Conservation (phyloP, 1,140 invertebrate genomes). For the Phortica variegata region DNA sequence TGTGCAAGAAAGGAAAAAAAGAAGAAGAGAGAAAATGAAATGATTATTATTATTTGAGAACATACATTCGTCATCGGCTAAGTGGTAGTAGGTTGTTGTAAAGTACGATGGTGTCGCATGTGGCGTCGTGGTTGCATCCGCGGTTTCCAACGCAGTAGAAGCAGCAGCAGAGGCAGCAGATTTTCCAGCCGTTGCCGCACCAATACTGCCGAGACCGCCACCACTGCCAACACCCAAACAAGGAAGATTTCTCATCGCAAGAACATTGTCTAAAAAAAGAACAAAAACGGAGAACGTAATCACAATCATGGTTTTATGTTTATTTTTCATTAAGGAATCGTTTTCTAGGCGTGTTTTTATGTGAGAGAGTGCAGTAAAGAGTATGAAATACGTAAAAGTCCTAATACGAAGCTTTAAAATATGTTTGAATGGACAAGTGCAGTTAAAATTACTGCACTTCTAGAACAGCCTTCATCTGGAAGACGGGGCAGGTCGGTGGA, state of each 20-base stretch:
- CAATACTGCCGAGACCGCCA: slow-evolving; percentile 35
- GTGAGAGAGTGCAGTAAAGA: too few relatives aligned
- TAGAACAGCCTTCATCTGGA: too few relatives aligned
- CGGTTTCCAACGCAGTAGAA: slow-evolving; percentile 31
- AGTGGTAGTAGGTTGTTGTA: slow-evolving; percentile 52
- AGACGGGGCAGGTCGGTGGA: too few relatives aligned
- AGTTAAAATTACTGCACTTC: too few relatives aligned
- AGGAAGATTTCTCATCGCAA: slow-evolving; percentile 53
- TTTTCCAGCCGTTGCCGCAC: slow-evolving; percentile 18
- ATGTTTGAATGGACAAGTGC: too few relatives aligned
- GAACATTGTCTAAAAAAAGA: slow-evolving; percentile 54
- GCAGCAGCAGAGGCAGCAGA: slow-evolving; percentile 11
- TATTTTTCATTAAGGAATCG: too few relatives aligned
- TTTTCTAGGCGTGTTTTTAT: too few relatives aligned
- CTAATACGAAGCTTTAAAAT: too few relatives aligned
- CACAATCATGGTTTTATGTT: background rate
- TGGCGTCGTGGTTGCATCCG: slow-evolving; percentile 28
- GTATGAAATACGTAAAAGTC: too few relatives aligned
- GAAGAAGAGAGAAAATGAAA: background rate
- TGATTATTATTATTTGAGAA: background rate
- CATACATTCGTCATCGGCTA: slow-evolving; percentile 56
- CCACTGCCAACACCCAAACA: slow-evolving; percentile 38
- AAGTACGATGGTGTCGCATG: slow-evolving; percentile 50
- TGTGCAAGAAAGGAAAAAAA: background rate
- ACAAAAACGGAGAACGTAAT: slow-evolving; percentile 24